phyloP scores from a whole-genome alignment of 2,888 invertebrate genomes.

The Tinea pellionella region DNA sequence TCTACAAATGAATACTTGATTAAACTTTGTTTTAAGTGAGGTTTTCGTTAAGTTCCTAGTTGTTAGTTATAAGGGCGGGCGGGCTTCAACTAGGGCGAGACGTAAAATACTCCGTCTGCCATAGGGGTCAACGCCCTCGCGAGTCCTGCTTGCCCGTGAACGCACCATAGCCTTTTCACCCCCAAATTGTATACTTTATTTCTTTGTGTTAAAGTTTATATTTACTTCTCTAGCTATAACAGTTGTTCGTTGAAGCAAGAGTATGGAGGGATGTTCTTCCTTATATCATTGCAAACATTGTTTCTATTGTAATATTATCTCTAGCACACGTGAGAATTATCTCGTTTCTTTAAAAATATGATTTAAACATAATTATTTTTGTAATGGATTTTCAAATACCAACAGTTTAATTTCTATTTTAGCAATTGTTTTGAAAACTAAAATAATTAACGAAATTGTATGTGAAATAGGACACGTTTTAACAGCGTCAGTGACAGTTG shows the following conservation, averaged over 20 bases:
- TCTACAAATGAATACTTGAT: not conserved
- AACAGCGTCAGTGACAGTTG: not conserved
- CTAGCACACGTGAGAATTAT: not conserved
- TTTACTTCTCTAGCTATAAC: not conserved
- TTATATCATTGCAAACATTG: not conserved
- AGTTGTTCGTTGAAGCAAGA: not conserved
- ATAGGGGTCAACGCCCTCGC: conserved; percentile 53
- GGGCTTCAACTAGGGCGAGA: conserved; percentile 43
- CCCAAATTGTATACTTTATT: not conserved
- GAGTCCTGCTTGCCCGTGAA: conserved; percentile 57
- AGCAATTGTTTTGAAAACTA: too few species aligned
- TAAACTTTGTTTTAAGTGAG: not conserved
- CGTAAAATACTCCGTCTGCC: conserved; percentile 59
- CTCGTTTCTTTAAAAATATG: not conserved
- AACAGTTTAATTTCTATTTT: too few species aligned
- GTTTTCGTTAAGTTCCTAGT: not conserved
- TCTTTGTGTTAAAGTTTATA: not conserved
- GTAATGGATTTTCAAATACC: not conserved
- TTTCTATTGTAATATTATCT: not conserved
- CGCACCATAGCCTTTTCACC: conserved; percentile 24
- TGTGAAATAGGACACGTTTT: not conserved
- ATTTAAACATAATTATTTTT: not conserved
- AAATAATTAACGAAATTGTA: not conserved
- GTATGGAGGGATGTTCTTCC: not conserved
- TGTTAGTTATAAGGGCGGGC: conserved; percentile 31